These are phyloP conservation scores for Melikaiella ostensackeni DNA, from an alignment of 2,888 invertebrate genomes.

Conservation along the genomic window DNA sequence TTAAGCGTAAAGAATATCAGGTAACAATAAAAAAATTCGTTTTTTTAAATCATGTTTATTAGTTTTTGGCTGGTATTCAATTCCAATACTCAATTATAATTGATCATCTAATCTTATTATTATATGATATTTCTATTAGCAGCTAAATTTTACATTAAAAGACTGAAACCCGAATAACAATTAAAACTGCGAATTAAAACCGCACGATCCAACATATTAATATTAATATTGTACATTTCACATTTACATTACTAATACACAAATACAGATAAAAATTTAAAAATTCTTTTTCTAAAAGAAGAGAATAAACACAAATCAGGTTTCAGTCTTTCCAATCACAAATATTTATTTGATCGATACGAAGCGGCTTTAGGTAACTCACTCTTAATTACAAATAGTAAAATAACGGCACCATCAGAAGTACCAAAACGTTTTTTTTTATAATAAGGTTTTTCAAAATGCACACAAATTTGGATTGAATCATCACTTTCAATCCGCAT, in stretches of 20 bases:
- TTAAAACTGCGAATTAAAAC: not conserved
- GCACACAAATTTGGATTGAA: constrained; percentile 5
- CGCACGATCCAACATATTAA: not conserved
- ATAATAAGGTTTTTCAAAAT: not conserved
- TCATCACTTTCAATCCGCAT: not conserved
- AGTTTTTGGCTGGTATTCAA: not conserved
- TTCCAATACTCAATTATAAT: not conserved
- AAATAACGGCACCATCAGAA: not conserved
- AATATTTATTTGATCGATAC: constrained; percentile 3
- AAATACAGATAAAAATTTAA: not conserved
- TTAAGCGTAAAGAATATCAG: no score
- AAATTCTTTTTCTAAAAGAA: not conserved
- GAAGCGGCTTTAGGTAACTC: not conserved
- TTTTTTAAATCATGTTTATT: not conserved
- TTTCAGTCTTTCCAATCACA: not conserved
- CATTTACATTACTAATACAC: not conserved
- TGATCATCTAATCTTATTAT: not conserved
- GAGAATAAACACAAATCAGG: not conserved
- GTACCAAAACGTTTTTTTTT: not conserved
- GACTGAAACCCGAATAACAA: not conserved
- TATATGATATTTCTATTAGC: not conserved
- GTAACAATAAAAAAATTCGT: not conserved
- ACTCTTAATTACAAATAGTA: not conserved
- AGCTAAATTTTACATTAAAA: not conserved
- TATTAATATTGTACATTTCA: not conserved